Base-by-base conservation (phyloP, 2,797 vertebrate species). In the Coilia nasus region DNA sequence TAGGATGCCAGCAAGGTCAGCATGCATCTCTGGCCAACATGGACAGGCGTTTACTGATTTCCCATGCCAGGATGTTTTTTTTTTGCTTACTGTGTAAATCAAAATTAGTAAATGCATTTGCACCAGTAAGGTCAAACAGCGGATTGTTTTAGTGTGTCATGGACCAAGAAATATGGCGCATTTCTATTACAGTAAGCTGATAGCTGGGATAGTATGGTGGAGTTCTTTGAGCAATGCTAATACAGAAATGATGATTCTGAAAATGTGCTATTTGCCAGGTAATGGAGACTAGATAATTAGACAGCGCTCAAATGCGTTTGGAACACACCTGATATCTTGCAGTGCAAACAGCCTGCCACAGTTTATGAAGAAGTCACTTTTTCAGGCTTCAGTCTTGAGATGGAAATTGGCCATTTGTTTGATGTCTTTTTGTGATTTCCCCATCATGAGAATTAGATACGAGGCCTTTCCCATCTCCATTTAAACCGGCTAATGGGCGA, bases 211-310 rank as follows among this genome's bases (percentile, higher is more conserved):
- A 78, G 57, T 44, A 41, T 31, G 15, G 57, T 59, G n/a, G 19
- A 7, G 6, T 28, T 81, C 47, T 84, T 81, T 81, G 60, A 81
- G 46, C 21, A 17, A 17, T 35, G 31, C 31, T 75, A 15, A 23
- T 47, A 19, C 81, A 71, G 75, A 84, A 84, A 81, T 81, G 21
- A 83, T 67, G 62, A 67, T 83, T 78, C 44, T 80, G 15, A 46
- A 59, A 56, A 78, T 15, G 75, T 46, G 19, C 28, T 81, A 31
- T 78, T 35, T 47, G 35, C 82, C 56, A 28, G 47, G 41, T 23
- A 81, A 71, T 25, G 44, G 64, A 71, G 21, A 44, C 82, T 44
- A 67, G 62, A 78, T 75, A 59, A 62, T 78, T 57, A 23, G 7
- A 6, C 47, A 67, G 57, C 15, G 25, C 21, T 2, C 12, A 64